Evolutionary conservation across 2,113 vertebrate genomes (phyloP), one percentile per base, ranked within the genome.

Genomic region (Phyllostomus discolor): DNA sequence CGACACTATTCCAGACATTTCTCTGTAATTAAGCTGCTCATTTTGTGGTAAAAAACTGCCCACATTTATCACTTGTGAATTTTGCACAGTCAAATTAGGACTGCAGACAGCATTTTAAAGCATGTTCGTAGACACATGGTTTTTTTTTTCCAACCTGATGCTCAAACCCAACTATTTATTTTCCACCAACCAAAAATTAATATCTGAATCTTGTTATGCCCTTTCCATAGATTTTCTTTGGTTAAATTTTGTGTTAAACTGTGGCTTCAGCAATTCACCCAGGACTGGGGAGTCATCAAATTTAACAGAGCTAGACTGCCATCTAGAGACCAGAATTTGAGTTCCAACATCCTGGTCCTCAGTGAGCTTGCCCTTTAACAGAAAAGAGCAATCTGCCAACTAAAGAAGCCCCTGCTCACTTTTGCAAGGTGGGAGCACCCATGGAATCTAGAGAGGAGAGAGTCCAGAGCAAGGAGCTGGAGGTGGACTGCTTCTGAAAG

Each of bases 291-390:
- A 95, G 31, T 78, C 90, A 78, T 97, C 86, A 81, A 82, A 95
- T 98, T 98, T 90, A 98, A 98, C 98, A 98, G 97, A 95, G 94
- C 97, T 96, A 98, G 95, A 98, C 98, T 98, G 98, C 98, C 99
- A 99, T 98, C 99, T 99, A 99, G 98, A 98, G 98, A 98, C 97
- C 97, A 97, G 59, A 82, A 20, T 96, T 97, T 83, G 69, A 96
- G 96, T 95, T 98, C 96, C 62, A 94, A 54, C 10, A 2, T 79
- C 92, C 86, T 97, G 93, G 41, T 78, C 84, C 73, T 85, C 95
- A 96, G 90, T 59, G 85, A 89, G 97, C 90, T 94, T 86, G 97
- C 14, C 0, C 52, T 10, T 0, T 24, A 72, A 38, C 57, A 95
- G 85, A 62, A 93, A 90, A 28, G 24, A 70, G 4, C 76, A 22